phyloP scores from a whole-genome alignment of 2,113 vertebrate genomes.

The Promerops cafer region DNA sequence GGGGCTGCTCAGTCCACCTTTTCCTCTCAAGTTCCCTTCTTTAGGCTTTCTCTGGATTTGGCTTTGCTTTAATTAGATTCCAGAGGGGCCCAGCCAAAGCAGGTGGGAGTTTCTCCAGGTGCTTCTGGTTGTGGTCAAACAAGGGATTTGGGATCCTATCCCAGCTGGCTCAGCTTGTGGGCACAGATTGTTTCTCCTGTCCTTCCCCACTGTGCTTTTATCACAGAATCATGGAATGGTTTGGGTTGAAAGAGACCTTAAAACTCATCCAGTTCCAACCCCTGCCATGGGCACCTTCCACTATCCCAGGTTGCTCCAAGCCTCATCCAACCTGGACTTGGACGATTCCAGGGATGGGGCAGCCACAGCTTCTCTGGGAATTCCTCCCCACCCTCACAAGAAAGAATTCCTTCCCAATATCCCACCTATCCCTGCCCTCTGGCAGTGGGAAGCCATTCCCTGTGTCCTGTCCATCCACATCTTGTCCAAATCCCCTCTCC shows the following conservation, averaged over 20 bases:
- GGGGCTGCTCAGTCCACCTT: background rate
- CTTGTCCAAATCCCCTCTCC: background rate
- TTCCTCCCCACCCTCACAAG: background rate
- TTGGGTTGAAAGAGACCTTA: background rate
- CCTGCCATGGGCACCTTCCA: background rate
- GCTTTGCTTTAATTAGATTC: background rate
- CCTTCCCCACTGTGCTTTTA: background rate
- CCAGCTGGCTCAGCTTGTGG: background rate
- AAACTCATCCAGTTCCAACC: background rate
- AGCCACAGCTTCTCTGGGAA: background rate
- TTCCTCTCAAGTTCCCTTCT: background rate
- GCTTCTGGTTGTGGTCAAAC: background rate
- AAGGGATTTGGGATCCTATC: background rate
- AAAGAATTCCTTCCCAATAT: background rate
- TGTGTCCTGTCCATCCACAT: background rate
- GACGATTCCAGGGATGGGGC: background rate
- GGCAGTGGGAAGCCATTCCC: background rate
- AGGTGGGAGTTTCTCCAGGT: background rate
- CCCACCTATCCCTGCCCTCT: background rate
- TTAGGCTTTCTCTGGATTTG: background rate
- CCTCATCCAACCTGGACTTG: accelerated
- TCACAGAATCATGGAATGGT: background rate
- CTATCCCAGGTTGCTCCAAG: background rate
- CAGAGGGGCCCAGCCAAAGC: background rate
- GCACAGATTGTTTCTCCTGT: background rate